Evolutionary conservation across 1,140 invertebrate species (phyloP).

Genomic region (Copidosoma floridanum): DNA sequence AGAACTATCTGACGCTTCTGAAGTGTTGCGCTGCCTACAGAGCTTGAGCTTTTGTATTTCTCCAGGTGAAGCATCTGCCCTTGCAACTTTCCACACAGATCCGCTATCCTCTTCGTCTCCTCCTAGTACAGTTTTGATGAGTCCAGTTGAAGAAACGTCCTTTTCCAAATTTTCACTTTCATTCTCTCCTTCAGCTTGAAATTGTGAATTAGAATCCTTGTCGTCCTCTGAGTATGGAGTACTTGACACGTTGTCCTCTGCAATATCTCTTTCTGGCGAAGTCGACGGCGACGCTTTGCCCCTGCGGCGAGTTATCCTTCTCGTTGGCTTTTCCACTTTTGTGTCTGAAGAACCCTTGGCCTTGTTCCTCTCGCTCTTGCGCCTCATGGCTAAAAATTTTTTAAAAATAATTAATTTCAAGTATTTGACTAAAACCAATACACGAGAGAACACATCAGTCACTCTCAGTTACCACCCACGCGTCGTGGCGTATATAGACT

Average conservation of each 20-base stretch:
- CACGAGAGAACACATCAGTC: too few species aligned
- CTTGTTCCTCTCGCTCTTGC: slow-evolving; percentile 56
- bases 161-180: slow-evolving; percentile 25
- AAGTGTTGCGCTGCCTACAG: slow-evolving; percentile 53
- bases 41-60: slow-evolving; percentile 59
- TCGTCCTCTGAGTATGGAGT: slow-evolving; percentile 32
- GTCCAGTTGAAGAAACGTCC: slow-evolving; percentile 28
- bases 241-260: slow-evolving; percentile 26
- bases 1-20: slow-evolving; percentile 50
- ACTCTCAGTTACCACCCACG: too few species aligned
- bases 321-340: slow-evolving; percentile 48
- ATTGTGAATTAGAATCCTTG: slow-evolving; percentile 11
- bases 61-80: slow-evolving; percentile 56
- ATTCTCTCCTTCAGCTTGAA: slow-evolving; percentile 25
- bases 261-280: slow-evolving; percentile 45
- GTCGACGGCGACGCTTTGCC: slow-evolving; percentile 45
- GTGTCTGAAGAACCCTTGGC: slow-evolving; percentile 52
- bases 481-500: too few species aligned
- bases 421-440: too few species aligned
- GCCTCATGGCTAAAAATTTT: slow-evolving; percentile 50
- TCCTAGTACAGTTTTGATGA: slow-evolving; percentile 31
- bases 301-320: slow-evolving; percentile 48
- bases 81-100: slow-evolving; percentile 58
- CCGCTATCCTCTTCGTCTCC: slow-evolving; percentile 39
- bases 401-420: too few species aligned